phyloP scores from a whole-genome alignment of 2,113 vertebrate species.

The Hypomesus transpacificus region DNA sequence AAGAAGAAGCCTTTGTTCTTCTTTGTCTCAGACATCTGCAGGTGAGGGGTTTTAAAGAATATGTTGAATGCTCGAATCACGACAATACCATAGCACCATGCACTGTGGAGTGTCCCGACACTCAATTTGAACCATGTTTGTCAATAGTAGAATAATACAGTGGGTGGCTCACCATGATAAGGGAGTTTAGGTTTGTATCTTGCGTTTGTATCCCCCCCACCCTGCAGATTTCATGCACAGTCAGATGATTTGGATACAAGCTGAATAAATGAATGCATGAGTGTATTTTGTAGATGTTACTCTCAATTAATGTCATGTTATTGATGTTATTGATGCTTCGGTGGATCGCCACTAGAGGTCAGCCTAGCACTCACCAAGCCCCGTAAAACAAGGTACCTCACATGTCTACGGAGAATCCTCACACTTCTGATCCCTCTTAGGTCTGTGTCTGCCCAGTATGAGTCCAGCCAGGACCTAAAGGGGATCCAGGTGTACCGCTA shows the following conservation, averaged over 20 bases:
- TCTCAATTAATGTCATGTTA: background rate
- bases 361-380: conserved; percentile 24
- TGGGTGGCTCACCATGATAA: too few species aligned
- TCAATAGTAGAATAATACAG: too few species aligned
- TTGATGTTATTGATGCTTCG: background rate
- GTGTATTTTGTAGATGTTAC: too few species aligned
- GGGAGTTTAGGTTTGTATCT: too few species aligned
- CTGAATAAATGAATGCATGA: too few species aligned
- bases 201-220: too few species aligned
- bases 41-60: conserved; percentile 62
- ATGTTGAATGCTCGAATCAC: too few species aligned
- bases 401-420: background rate
- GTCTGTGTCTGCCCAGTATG: conserved; percentile 81
- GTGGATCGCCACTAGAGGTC: conserved; percentile 50
- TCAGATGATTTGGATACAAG: too few species aligned
- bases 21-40: conserved; percentile 94
- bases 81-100: too few species aligned
- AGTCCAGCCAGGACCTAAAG: conserved; percentile 64
- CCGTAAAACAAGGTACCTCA: background rate
- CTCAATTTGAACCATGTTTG: too few species aligned
- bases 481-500: conserved; percentile 87
- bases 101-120: too few species aligned
- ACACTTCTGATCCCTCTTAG: conserved; percentile 58
- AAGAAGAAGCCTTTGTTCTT: conserved; percentile 74
- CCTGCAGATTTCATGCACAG: too few species aligned